These are phyloP conservation scores for Daphoenositta chrysoptera DNA, from an alignment of 2,113 vertebrate species.

Conservation along the genomic window DNA sequence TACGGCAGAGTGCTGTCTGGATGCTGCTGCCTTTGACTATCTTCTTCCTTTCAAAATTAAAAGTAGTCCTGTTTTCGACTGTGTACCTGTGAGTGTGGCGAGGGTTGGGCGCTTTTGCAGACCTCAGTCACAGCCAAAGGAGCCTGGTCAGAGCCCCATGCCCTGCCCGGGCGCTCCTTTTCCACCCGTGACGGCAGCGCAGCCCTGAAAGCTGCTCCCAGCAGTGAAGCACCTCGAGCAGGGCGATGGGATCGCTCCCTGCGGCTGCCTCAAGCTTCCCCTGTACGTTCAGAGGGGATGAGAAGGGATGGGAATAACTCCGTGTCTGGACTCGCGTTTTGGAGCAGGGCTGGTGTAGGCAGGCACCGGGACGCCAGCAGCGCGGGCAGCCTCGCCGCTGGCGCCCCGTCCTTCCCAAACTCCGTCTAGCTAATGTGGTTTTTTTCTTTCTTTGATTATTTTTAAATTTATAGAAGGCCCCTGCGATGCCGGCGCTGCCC, in stretches of 20 bases:
- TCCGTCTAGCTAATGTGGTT: fast-evolving
- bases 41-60: not conserved
- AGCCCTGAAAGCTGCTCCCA: not conserved
- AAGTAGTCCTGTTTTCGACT: not conserved
- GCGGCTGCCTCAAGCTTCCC: not conserved
- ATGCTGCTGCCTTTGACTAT: not conserved
- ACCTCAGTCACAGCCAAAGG: fast-evolving
- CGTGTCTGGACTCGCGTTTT: fast-evolving
- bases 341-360: not conserved
- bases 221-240: fast-evolving
- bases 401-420: not conserved
- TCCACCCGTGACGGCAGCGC: fast-evolving
- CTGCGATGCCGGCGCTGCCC: fast-evolving
- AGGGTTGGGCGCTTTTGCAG: not conserved
- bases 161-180: fast-evolving
- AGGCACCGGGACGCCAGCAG: not conserved
- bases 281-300: not conserved
- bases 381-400: fast-evolving
- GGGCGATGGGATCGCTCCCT: not conserved
- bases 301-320: not conserved
- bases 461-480: too few relatives aligned
- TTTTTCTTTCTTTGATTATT: fast-evolving
- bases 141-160: fast-evolving
- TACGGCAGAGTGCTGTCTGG: fast-evolving
- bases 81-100: too few relatives aligned